These are phyloP conservation scores for Zoanthus solanderi DNA, from an alignment of 92 coral and sea anemone species.

Conservation along the genomic window DNA sequence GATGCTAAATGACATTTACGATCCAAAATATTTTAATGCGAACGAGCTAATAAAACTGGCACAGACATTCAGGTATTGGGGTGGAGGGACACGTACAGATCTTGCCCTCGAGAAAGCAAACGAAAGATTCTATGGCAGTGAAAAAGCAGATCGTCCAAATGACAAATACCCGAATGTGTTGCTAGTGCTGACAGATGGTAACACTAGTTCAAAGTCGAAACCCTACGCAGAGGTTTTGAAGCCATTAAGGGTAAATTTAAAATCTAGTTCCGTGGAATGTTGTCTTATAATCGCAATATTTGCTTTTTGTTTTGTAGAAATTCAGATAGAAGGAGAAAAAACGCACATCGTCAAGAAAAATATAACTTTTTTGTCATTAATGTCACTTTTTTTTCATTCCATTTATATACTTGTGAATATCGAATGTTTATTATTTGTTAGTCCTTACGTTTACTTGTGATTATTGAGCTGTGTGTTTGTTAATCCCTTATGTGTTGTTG, in stretches of 20 bases:
- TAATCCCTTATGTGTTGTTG: no score
- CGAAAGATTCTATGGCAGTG: conserved; percentile 18
- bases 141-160: not conserved
- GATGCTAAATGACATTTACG: not conserved
- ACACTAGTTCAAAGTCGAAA: not conserved
- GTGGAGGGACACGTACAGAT: conserved; percentile 68
- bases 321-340: no score
- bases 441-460: no score
- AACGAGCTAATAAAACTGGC: conserved; percentile 41
- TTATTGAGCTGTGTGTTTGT: no score
- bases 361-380: no score
- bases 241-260: conserved; percentile 24
- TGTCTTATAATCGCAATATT: no score
- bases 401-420: no score
- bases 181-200: conserved; percentile 36
- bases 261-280: not conserved
- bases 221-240: conserved; percentile 13
- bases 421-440: no score
- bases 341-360: no score
- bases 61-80: conserved; percentile 27
- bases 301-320: no score
- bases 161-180: not conserved
- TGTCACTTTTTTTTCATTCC: no score
- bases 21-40: conserved; percentile 18
- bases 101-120: conserved; percentile 64